These are phyloP conservation scores for Tenthredo amoena DNA, from an alignment of 2,888 invertebrate genomes.

Conservation along the genomic window DNA sequence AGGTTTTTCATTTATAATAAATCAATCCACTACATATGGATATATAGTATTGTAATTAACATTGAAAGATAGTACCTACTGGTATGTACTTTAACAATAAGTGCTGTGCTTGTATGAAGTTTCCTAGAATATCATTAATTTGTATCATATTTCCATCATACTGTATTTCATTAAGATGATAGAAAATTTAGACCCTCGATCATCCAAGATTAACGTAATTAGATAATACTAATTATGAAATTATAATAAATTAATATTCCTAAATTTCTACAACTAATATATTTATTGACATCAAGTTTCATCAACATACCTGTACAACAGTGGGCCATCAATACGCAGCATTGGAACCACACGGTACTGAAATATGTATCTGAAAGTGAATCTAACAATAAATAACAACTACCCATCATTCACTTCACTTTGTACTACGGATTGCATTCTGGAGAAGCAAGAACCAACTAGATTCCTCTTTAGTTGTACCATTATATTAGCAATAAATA, in stretches of 20 bases:
- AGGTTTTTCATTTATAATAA: background rate
- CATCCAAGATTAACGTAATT: constrained; percentile 22
- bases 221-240: constrained; percentile 21
- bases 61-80: constrained; percentile 14
- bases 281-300: background rate
- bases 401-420: background rate
- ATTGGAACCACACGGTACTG: background rate
- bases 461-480: background rate
- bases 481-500: background rate
- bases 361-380: background rate
- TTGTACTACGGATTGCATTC: background rate
- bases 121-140: constrained; percentile 25
- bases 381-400: background rate
- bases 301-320: constrained; percentile 3
- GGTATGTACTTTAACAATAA: constrained; percentile 10
- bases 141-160: constrained; percentile 17
- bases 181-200: constrained; percentile 29
- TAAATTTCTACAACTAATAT: background rate
- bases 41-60: constrained; percentile 2
- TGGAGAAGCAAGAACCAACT: background rate
- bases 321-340: constrained; percentile 35
- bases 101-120: constrained; percentile 14
- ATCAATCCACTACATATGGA: constrained; percentile 15
- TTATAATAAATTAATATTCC: constrained; percentile 3
- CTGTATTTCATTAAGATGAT: background rate